These are phyloP conservation scores for Myrmophylax atrothorax DNA, from an alignment of 2,113 vertebrate genomes.

Conservation along the genomic window DNA sequence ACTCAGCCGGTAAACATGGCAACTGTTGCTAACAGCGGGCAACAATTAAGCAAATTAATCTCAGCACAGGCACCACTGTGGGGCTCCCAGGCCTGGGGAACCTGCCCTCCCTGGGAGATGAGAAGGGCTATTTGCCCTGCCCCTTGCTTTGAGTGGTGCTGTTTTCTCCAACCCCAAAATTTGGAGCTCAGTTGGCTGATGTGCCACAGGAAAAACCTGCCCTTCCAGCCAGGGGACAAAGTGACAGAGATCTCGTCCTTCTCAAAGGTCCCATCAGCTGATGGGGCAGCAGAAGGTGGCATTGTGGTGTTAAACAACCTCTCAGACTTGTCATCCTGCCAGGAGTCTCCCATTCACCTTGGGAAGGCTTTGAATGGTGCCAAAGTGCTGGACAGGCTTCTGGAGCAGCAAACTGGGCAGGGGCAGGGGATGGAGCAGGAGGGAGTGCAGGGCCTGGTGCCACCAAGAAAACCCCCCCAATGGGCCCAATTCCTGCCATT, in stretches of 20 bases:
- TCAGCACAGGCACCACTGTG: neutral
- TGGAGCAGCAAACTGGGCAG: neutral
- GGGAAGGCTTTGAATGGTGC: neutral
- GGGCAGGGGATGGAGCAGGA: neutral
- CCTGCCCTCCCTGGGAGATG: neutral
- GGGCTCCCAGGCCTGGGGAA: neutral
- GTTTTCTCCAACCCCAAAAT: neutral
- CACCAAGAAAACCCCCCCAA: neutral
- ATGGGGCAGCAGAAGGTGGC: neutral
- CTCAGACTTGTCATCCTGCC: neutral
- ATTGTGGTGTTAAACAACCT: neutral
- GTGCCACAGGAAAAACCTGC: neutral
- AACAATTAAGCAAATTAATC: conserved; percentile 66
- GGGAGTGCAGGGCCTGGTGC: fast-evolving
- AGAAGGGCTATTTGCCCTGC: neutral
- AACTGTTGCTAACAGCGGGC: conserved; percentile 64
- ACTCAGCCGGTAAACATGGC: conserved; percentile 50
- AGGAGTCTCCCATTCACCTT: neutral
- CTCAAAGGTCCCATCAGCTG: neutral
- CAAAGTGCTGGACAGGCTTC: neutral
- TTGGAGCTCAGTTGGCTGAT: neutral
- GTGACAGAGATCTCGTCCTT: neutral
- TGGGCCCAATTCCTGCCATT: fast-evolving
- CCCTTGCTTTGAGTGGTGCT: neutral
- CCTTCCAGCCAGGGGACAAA: neutral